Base-by-base conservation (phyloP, 2,113 vertebrate species). In the Riparia riparia region DNA sequence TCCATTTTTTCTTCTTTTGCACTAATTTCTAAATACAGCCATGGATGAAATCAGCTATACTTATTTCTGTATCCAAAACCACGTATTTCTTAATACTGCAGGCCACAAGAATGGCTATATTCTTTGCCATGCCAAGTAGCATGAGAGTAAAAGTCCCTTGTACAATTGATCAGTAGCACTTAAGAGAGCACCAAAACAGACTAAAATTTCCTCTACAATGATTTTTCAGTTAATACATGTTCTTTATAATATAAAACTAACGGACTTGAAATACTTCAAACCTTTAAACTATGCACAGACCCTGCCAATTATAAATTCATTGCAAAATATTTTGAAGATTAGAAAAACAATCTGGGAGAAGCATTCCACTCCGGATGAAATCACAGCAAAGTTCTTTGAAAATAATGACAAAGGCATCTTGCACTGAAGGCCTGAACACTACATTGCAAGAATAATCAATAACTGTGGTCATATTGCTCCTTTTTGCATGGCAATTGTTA, bases 291-390 rank as follows among this genome's bases (percentile, higher is more conserved):
- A 93, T 71, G 71, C n/a, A 68, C 39, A 94, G 72, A 49, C 22
- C 12, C 37, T 71, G 85, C 74, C 95, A 95, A 71, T 89, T 90
- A 89, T 9, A 89, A 94, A 93, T 74, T 68, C 10, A 93, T 53
- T 84, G 28, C 79, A 93, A 94, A 92, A 89, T 90, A 82, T 86
- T 95, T 82, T 64, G 49, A 94, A 83, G 51, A 86, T 83, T 81
- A 96, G 51, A 88, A 83, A 93, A 95, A 94, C 60, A 87, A 74
- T 81, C 51, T 68, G 50, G 32, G 41, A 90, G 82, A 90, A 94
- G 54, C 32, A 77, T 81, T 88, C 47, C 39, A 44, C 32, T 79
- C 42, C 44, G 6, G 10, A 93, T 50, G 34, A 94, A 87, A 93
- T 45, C 39, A 82, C 47, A 91, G 58, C 32, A 61, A 80, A 90